Evolutionary conservation across 2,888 invertebrate genomes (phyloP).

Genomic region (Plusia festucae): DNA sequence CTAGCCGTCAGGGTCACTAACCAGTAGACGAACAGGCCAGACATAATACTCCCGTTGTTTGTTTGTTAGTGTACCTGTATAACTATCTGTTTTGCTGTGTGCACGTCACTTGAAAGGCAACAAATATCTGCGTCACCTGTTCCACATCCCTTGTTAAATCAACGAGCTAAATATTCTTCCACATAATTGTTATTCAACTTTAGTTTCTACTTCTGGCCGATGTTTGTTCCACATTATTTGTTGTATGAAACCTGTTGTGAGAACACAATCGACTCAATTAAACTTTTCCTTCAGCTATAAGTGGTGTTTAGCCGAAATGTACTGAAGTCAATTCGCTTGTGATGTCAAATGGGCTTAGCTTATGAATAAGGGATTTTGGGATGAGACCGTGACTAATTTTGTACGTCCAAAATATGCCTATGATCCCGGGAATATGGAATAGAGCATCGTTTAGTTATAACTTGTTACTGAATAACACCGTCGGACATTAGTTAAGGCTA

Average conservation of each 20-base stretch:
- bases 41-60: too few species aligned
- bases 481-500: neutral
- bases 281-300: slow-evolving; percentile 35
- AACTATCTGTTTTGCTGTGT: slow-evolving; percentile 7
- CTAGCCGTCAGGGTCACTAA: too few species aligned
- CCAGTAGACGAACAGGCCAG: too few species aligned
- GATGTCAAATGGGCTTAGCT: neutral
- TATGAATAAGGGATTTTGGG: slow-evolving; percentile 18
- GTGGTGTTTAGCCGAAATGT: slow-evolving; percentile 9
- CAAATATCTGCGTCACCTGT: slow-evolving; percentile 47
- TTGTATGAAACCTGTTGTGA: slow-evolving; percentile 18
- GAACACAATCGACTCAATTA: slow-evolving; percentile 32
- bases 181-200: slow-evolving; percentile 25
- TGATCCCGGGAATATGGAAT: neutral
- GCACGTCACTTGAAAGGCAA: slow-evolving; percentile 41
- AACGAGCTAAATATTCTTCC: slow-evolving; percentile 32
- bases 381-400: neutral
- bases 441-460: neutral
- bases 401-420: neutral
- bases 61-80: too few species aligned
- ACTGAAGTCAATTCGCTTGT: slow-evolving; percentile 20
- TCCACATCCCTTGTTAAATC: slow-evolving; percentile 14
- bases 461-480: neutral
- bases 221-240: slow-evolving; percentile 13
- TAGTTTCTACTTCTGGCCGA: slow-evolving; percentile 9